A percentile compares a stretch with the other conserved stretches of the same genome.
Conservation (phyloP, 2,113 vertebrate species). For the Chamaetylas fuelleborni region DNA sequence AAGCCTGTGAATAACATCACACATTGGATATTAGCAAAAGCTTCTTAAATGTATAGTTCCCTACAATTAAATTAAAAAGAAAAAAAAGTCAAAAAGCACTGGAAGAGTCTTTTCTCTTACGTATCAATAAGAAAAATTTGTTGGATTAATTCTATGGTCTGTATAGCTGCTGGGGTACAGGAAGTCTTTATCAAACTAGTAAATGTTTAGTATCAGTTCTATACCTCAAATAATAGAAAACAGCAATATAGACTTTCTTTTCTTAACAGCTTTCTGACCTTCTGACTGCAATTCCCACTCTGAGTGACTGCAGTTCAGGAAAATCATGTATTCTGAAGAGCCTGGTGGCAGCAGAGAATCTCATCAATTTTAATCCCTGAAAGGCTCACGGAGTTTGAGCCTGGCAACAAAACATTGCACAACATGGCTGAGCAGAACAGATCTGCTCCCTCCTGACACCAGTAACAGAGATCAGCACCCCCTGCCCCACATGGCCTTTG, state of each 20-base stretch:
- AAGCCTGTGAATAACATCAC: neutral
- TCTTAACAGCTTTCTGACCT: conserved; percentile 49
- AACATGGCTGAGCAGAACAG: neutral
- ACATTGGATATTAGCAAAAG: neutral
- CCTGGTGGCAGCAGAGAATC: conserved; percentile 19
- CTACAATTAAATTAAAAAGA: neutral
- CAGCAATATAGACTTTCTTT: conserved; percentile 4
- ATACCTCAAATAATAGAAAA: conserved; percentile 7
- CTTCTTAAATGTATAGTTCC: neutral
- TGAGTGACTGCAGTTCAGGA: conserved; percentile 22
- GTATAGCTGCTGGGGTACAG: neutral
- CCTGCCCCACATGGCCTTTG: neutral
- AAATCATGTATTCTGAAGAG: conserved; percentile 21
- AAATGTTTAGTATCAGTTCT: neutral
- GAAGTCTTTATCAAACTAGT: neutral
- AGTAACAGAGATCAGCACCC: neutral
- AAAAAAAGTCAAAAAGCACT: neutral
- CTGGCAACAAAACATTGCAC: neutral
- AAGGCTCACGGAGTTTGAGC: neutral
- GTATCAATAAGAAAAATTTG: neutral
- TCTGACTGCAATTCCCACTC: conserved; percentile 48
- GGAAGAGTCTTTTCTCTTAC: neutral
- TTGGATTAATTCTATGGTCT: neutral
- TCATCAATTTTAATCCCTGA: conserved; percentile 52
- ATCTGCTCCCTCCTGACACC: neutral